These are phyloP conservation scores for Danio choprae DNA, from an alignment of 2,797 vertebrate species.

Conservation along the genomic window DNA sequence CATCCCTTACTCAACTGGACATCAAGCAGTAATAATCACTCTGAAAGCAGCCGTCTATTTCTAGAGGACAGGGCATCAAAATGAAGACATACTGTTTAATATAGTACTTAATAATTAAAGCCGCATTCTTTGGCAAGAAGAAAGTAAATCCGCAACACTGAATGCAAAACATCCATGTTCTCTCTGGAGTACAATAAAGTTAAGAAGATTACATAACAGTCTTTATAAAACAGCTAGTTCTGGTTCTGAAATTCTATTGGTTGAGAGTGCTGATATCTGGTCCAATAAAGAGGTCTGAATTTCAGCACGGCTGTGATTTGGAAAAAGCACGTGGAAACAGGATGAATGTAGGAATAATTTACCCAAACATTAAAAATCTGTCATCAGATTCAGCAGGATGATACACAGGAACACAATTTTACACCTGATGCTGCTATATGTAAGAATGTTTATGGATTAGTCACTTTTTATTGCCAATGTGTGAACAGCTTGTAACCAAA, in stretches of 20 bases:
- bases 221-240: not conserved
- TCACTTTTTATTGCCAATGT: no score
- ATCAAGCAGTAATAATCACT: conserved; percentile 1
- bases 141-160: not conserved
- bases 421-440: no score
- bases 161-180: conserved; percentile 1
- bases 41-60: not conserved
- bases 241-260: not conserved
- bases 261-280: not conserved
- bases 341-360: not conserved
- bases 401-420: no score
- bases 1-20: conserved; percentile 12
- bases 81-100: conserved; percentile 20
- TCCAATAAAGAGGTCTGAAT: not conserved
- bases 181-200: not conserved
- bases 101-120: conserved; percentile 12
- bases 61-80: conserved; percentile 9
- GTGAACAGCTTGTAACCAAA: no score
- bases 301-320: not conserved
- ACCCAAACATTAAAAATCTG: not conserved
- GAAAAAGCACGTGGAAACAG: no score
- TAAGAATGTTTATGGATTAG: no score
- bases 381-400: not conserved
- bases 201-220: not conserved
- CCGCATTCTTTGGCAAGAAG: not conserved